Percentiles rank a stretch among this genome's conserved stretches.
Evolutionary conservation across 2,888 invertebrate genomes (phyloP).

Genomic region (Cryptosula pallasiana): DNA sequence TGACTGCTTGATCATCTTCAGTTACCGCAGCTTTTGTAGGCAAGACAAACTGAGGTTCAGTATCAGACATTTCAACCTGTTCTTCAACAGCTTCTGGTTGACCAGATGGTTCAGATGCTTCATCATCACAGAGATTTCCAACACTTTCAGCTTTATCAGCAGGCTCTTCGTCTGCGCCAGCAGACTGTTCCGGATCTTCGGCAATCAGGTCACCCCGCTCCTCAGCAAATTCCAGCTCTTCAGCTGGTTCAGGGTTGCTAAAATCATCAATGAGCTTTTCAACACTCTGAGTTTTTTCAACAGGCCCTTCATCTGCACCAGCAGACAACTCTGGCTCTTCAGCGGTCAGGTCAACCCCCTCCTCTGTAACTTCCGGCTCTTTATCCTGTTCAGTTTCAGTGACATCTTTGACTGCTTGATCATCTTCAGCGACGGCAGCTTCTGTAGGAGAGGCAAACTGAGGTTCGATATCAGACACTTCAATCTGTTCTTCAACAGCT

Average conservation of each 20-base stretch:
- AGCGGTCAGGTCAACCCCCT: too few species aligned
- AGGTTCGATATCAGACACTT: neutral
- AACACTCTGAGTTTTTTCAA: neutral
- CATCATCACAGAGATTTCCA: too few species aligned
- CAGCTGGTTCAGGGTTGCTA: neutral
- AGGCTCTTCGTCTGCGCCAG: neutral
- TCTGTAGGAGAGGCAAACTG: neutral
- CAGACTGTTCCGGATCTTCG: neutral
- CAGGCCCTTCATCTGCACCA: neutral
- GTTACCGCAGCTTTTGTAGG: neutral
- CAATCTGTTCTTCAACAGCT: neutral
- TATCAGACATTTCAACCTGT: neutral
- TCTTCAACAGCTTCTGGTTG: neutral
- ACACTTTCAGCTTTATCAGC: neutral
- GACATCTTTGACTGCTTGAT: neutral
- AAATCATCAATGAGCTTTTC: neutral
- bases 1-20: neutral
- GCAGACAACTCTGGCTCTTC: too few species aligned
- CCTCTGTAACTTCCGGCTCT: neutral
- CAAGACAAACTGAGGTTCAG: neutral
- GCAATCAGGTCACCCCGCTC: neutral
- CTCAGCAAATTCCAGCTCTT: neutral
- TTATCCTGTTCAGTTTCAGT: neutral
- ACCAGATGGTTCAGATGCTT: neutral
- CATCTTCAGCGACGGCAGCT: neutral